phyloP scores from a whole-genome alignment of 1,140 invertebrate genomes.

The Oryzaephilus surinamensis region DNA sequence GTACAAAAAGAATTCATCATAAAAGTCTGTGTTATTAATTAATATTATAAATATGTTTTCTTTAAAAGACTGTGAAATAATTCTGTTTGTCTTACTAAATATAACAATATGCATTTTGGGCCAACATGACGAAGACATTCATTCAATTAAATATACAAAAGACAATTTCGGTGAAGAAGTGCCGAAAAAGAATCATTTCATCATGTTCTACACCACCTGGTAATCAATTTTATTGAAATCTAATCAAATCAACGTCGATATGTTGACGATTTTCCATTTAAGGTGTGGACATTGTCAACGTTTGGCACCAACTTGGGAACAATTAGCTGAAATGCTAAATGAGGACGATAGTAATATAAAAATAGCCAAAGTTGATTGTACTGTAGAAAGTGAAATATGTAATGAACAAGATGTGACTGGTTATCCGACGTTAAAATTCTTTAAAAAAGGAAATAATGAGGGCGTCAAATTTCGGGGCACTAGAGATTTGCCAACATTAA shows the following conservation, averaged over 20 bases:
- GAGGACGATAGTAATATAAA: conserved; percentile 48
- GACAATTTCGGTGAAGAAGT: conserved; percentile 48
- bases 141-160: conserved; percentile 34
- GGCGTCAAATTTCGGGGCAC: conserved; percentile 58
- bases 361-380: conserved; percentile 71
- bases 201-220: conserved; percentile 73
- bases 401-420: conserved; percentile 64
- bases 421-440: conserved; percentile 59
- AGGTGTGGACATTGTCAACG: conserved; percentile 66
- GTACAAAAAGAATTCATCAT: no score
- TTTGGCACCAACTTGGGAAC: conserved; percentile 58
- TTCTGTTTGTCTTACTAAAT: no score
- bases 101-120: no score
- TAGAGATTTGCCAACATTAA: conserved; percentile 58
- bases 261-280: background rate
- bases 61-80: no score
- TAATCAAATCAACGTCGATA: no score
- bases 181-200: conserved; percentile 54
- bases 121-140: conserved; percentile 32
- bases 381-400: conserved; percentile 56
- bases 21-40: no score
- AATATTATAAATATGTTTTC: no score
- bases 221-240: conserved; percentile 36
- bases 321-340: conserved; percentile 58
- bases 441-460: conserved; percentile 48